Conservation (phyloP, 2,797 vertebrate genomes). For the Pristis pectinata region DNA sequence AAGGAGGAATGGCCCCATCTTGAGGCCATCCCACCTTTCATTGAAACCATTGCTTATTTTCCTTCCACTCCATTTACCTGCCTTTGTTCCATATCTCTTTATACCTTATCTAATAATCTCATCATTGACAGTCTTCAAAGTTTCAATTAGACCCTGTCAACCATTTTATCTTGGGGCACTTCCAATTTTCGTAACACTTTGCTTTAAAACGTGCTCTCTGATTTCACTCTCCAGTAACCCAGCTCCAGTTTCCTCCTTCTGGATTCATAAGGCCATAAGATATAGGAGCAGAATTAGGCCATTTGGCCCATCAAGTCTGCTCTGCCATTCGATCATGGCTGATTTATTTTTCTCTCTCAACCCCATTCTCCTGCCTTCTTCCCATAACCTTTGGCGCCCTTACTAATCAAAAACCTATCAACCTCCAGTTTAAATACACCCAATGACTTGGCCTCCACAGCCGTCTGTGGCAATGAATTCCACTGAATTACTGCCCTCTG, state of each 20-base stretch:
- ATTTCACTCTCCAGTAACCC: not conserved
- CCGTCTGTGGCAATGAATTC: too few species aligned
- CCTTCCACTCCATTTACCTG: not conserved
- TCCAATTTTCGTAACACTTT: not conserved
- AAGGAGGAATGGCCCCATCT: not conserved
- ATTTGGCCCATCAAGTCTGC: too few species aligned
- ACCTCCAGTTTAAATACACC: too few species aligned
- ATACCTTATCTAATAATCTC: not conserved
- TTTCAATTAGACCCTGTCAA: not conserved
- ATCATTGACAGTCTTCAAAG: not conserved
- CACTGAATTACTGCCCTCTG: too few species aligned
- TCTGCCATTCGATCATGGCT: too few species aligned
- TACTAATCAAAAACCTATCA: too few species aligned
- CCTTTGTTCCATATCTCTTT: not conserved
- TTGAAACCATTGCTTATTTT: not conserved
- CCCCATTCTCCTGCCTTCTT: too few species aligned
- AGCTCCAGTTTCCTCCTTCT: not conserved
- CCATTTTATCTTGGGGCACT: not conserved
- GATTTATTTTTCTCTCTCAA: too few species aligned
- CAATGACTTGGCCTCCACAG: too few species aligned
- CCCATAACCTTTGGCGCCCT: too few species aligned
- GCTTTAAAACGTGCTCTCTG: not conserved
- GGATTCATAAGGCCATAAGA: too few species aligned
- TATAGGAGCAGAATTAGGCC: too few species aligned
- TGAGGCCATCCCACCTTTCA: not conserved